Percentiles rank a stretch among this genome's conserved stretches.
Conservation (phyloP, 2,888 invertebrate genomes). For the Leucophora obtusa region DNA sequence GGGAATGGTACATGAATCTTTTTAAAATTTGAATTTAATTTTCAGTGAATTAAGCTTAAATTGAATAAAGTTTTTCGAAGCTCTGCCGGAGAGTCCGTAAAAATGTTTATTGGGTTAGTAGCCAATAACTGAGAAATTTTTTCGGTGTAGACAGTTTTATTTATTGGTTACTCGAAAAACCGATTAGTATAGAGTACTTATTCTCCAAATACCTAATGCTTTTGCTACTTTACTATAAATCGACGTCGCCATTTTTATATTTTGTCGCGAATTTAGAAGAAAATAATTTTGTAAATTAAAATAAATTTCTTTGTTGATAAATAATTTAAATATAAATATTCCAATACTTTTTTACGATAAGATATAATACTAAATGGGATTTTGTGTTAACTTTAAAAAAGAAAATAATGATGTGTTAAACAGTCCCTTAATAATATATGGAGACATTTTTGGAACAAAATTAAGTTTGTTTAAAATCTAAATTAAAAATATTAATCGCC, state of each 20-base stretch:
- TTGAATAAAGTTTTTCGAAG: too few relatives aligned
- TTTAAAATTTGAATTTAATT: too few relatives aligned
- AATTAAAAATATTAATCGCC: neutral
- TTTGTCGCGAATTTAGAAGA: slow-evolving; percentile 15
- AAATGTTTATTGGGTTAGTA: too few relatives aligned
- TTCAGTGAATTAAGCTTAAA: too few relatives aligned
- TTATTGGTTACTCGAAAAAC: too few relatives aligned
- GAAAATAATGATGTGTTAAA: neutral
- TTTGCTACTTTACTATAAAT: too few relatives aligned
- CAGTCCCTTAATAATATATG: neutral
- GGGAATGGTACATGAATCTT: too few relatives aligned
- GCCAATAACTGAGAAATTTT: too few relatives aligned
- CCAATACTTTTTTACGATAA: neutral
- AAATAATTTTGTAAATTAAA: slow-evolving; percentile 11
- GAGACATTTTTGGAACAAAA: neutral
- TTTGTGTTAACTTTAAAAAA: neutral
- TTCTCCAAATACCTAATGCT: too few relatives aligned
- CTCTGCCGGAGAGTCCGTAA: too few relatives aligned
- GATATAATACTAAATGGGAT: neutral
- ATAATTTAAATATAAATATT: neutral
- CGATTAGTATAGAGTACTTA: too few relatives aligned
- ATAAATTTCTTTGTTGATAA: neutral
- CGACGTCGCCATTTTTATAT: slow-evolving; percentile 45
- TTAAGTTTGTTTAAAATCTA: neutral
- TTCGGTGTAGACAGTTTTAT: too few relatives aligned